Evolutionary conservation across 2,797 vertebrate genomes (phyloP).

Genomic region (Hippocampus kuda): DNA sequence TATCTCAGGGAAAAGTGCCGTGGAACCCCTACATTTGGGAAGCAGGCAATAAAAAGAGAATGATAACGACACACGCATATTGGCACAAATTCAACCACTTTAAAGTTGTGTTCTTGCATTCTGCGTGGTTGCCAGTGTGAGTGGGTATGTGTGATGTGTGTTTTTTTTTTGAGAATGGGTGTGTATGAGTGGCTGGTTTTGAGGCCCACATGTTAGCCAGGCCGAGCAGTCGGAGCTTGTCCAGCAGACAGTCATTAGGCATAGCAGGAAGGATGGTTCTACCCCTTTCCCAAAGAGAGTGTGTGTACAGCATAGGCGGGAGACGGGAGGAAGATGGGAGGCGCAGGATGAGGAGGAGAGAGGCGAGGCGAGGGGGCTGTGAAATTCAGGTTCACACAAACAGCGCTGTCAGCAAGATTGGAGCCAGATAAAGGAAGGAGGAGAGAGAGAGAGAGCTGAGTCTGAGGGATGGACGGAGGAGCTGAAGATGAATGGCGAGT

Average conservation of each 20-base stretch:
- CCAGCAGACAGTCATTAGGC: constrained; percentile 67
- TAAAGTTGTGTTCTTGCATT: constrained; percentile 17
- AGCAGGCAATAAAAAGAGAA: constrained; percentile 20
- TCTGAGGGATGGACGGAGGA: constrained; percentile 48
- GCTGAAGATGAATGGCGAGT: constrained; percentile 49
- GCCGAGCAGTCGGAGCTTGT: constrained; percentile 45
- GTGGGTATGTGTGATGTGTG: not conserved
- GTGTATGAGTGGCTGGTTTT: constrained; percentile 34
- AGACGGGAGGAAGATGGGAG: constrained; percentile 37
- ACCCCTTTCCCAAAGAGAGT: constrained; percentile 41
- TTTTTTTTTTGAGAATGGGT: constrained; percentile 5
- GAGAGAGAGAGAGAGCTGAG: constrained; percentile 16
- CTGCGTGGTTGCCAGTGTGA: constrained; percentile 11
- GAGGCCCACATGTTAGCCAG: constrained; percentile 66
- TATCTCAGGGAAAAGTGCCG: constrained; percentile 1
- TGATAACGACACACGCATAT: constrained; percentile 15
- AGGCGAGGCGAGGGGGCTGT: constrained; percentile 51
- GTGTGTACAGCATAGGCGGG: constrained; percentile 34
- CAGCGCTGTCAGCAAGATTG: constrained; percentile 65
- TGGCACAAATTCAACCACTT: constrained; percentile 32
- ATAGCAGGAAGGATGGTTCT: constrained; percentile 63
- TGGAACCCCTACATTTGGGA: constrained; percentile 25
- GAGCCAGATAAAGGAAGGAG: constrained; percentile 50
- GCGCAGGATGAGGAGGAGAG: constrained; percentile 37
- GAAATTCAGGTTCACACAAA: constrained; percentile 61